Evolutionary conservation across 2,888 invertebrate genomes (phyloP).

Genomic region (Drosophila nigricruria): DNA sequence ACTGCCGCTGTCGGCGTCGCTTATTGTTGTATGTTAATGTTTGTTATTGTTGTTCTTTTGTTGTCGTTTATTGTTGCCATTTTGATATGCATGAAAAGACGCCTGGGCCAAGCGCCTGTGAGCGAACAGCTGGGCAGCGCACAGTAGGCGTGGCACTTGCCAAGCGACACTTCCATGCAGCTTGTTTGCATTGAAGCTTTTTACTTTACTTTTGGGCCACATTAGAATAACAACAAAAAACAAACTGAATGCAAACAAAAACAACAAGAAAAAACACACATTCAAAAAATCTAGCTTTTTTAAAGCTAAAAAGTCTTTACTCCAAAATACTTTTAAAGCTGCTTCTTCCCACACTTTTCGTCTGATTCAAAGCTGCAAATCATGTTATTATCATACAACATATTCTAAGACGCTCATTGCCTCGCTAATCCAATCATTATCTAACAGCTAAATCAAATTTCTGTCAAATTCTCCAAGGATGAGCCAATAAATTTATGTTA

Average conservation of each 20-base stretch:
- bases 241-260: slow-evolving; percentile 6
- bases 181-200: slow-evolving; percentile 26
- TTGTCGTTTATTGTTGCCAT: slow-evolving; percentile 78
- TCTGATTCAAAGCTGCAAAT: slow-evolving; percentile 20
- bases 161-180: slow-evolving; percentile 30
- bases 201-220: slow-evolving; percentile 40
- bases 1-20: slow-evolving; percentile 64
- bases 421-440: slow-evolving; percentile 45
- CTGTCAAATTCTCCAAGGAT: slow-evolving; percentile 46
- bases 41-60: slow-evolving; percentile 81
- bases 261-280: not conserved
- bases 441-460: slow-evolving; percentile 58
- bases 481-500: slow-evolving; percentile 51
- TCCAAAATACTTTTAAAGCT: not conserved
- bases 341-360: not conserved
- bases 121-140: slow-evolving; percentile 40
- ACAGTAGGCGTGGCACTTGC: slow-evolving; percentile 46
- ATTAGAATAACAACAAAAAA: slow-evolving; percentile 43
- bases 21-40: slow-evolving; percentile 77
- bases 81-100: slow-evolving; percentile 77
- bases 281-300: slow-evolving; percentile 13
- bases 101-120: slow-evolving; percentile 33
- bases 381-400: slow-evolving; percentile 37
- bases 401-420: slow-evolving; percentile 27
- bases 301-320: not conserved